Conservation (phyloP, 1,140 invertebrate genomes). For the Teleopsis dalmanni region DNA sequence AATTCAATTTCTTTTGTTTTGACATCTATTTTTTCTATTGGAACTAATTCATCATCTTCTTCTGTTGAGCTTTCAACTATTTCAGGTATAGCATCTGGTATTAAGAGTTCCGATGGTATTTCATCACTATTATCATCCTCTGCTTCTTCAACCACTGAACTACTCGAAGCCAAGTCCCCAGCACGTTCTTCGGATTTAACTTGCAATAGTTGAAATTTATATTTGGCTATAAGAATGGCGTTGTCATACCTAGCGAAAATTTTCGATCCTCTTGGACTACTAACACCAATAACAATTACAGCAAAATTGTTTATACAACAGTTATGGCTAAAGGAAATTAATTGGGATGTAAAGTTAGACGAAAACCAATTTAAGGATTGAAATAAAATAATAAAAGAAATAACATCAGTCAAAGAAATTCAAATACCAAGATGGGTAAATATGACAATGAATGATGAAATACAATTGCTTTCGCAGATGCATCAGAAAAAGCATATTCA, state of each 20-base stretch:
- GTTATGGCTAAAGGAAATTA: not conserved
- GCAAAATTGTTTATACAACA: not conserved
- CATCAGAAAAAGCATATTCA: no score
- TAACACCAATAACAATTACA: not conserved
- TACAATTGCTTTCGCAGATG: not conserved
- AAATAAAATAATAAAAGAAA: not conserved
- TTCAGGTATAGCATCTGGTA: constrained; percentile 39
- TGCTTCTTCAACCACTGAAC: constrained; percentile 28
- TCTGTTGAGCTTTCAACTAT: constrained; percentile 40
- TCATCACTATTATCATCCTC: constrained; percentile 40
- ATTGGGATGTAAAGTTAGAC: not conserved
- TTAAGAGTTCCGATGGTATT: constrained; percentile 37
- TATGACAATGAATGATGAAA: not conserved
- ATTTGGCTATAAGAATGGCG: not conserved
- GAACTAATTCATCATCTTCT: constrained; percentile 32
- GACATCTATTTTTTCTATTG: constrained; percentile 7
- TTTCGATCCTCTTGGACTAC: not conserved
- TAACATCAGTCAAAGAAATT: no score
- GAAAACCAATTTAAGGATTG: not conserved
- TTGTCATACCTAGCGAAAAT: not conserved
- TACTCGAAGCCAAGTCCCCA: constrained; percentile 34
- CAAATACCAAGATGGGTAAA: no score
- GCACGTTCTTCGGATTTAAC: no score
- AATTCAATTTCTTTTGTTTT: constrained; percentile 30
- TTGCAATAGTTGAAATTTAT: no score